Evolutionary conservation across 2,888 invertebrate species (phyloP).

Genomic region (Yponomeuta cagnagella): DNA sequence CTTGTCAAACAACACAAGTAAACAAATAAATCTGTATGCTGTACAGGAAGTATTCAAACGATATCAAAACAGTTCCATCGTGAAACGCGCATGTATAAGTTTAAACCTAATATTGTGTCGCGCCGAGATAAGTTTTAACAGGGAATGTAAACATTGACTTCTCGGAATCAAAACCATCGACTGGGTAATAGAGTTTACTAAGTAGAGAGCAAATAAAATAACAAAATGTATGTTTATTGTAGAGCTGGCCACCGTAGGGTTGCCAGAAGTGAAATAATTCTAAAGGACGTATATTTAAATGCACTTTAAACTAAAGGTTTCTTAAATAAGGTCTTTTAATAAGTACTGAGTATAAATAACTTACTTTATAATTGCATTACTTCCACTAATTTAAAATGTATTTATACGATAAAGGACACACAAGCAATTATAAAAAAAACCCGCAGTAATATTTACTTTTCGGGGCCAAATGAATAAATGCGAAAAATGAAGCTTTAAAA

Average conservation of each 20-base stretch:
- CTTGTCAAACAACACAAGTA: too few species aligned
- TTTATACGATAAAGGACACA: too few species aligned
- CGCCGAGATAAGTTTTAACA: slow-evolving; percentile 55
- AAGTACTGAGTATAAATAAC: too few species aligned
- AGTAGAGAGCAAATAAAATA: slow-evolving; percentile 69
- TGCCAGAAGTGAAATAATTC: not conserved
- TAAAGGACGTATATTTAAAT: not conserved
- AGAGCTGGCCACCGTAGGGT: slow-evolving; percentile 25
- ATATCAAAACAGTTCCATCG: not conserved
- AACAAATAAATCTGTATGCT: not conserved
- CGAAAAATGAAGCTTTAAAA: too few species aligned
- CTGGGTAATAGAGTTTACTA: slow-evolving; percentile 64
- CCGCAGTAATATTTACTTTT: too few species aligned
- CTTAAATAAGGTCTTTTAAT: too few species aligned
- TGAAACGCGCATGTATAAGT: slow-evolving; percentile 38
- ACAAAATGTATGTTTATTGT: slow-evolving; percentile 39
- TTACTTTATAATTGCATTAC: too few species aligned
- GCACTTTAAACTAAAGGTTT: too few species aligned
- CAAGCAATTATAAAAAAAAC: too few species aligned
- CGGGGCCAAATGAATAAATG: too few species aligned
- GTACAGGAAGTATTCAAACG: slow-evolving; percentile 36
- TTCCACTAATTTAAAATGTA: too few species aligned
- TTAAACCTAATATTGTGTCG: slow-evolving; percentile 27
- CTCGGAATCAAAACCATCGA: slow-evolving; percentile 68
- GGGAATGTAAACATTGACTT: slow-evolving; percentile 63